A percentile compares a stretch with the other conserved stretches of the same genome.
Conservation (phyloP, 2,113 vertebrate genomes). For the cattle (Bos taurus) region ARS-UCD2.0 NC_037334.1:20071501-20072000, state of each 20-base stretch:
- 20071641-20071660: background rate
- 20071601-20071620: background rate
- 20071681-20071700: background rate
- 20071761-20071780: background rate
- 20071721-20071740: background rate
- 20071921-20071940: background rate
- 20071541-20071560: background rate
- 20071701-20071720: background rate
- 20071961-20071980: background rate
- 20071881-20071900: background rate
- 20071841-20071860: background rate
- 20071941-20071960: background rate
- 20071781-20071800: background rate
- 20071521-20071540: background rate
- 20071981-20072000: background rate
- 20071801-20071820: background rate
- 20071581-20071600: background rate
- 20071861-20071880: background rate
- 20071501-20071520: accelerated
- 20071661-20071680: background rate
- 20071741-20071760: background rate
- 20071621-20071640: background rate
- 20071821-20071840: background rate
- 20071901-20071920: background rate
- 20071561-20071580: background rate